Base-by-base conservation (phyloP, 2,888 invertebrate species). In the Julus scanicus region DNA sequence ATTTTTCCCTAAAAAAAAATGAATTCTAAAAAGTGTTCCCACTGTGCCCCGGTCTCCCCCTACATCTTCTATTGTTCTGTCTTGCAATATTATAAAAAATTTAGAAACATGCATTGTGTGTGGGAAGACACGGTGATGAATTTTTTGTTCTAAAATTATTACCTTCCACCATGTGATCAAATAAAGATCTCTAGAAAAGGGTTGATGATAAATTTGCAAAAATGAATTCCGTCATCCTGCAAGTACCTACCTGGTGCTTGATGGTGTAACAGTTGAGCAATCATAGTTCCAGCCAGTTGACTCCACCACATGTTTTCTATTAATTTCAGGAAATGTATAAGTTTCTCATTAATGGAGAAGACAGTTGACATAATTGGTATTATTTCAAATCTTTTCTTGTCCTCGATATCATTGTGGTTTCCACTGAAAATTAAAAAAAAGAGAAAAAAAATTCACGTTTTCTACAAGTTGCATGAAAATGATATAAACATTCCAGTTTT, bases 311-410 rank as follows among this genome's bases (percentile, higher is more conserved):
- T 71, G 63, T 71, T 20, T 71, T 20, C 20, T 17, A 20, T 71
- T 71, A 71, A 71, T 71, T 71, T 20, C 20, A 71, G 63, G 63
- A 71, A 71, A 71, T 71, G 63, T 20, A 20, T 71, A 71, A 71
- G 6, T 20, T 71, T 71, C 63, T 6, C 63, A 20, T 71, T 71
- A 71, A 71, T 71, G 63, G 63, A 17, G n/a, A 71, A 71, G 63
- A 71, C 20, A 71, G 63, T 20, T 71, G 63, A 71, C 63, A 71
- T 71, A 71, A 71, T 71, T 71, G 63, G 63, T 71, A 20, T 71
- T 71, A 71, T 71, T 29, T 71, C 8, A 20, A 71, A 71, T n/a
- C 63, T 71, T 20, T 20, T 71, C 20, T 71, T 71, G 63, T 71
- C 29, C 8, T 20, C 63, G 63, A 71, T n/a, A 71, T 71, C 63